Conservation (phyloP, 2,797 vertebrate genomes). For the Columba guinea region DNA sequence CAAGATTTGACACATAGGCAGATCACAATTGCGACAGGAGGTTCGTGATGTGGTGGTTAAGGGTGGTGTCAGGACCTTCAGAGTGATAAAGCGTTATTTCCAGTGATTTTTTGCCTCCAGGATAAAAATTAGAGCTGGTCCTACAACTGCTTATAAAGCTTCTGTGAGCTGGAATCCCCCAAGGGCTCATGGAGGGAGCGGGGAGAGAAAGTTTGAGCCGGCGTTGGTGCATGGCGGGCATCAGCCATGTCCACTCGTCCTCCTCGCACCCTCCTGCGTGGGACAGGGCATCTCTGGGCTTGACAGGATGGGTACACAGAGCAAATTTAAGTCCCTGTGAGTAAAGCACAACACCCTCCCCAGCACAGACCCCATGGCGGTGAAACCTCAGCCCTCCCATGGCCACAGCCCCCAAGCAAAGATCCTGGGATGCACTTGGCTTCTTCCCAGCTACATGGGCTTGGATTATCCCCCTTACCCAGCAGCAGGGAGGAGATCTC, state of each 20-base stretch:
- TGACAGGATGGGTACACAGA: neutral
- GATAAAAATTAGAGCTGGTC: conserved; percentile 50
- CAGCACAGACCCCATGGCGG: neutral
- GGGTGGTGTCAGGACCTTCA: conserved; percentile 65
- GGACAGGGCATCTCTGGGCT: neutral
- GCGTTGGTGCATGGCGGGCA: neutral
- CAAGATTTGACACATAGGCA: conserved; percentile 56
- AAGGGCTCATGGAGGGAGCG: neutral
- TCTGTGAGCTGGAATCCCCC: conserved; percentile 13
- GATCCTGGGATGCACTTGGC: neutral
- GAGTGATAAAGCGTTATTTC: conserved; percentile 53
- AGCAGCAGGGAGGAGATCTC: neutral
- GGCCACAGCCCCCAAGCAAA: neutral
- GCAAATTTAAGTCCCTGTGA: rapidly evolving
- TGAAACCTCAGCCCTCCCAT: neutral
- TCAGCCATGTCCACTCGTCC: rapidly evolving
- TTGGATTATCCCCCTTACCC: neutral
- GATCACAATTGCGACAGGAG: conserved; percentile 63
- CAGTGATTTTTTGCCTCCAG: conserved; percentile 54
- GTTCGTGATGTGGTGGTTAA: conserved; percentile 56
- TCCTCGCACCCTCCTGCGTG: neutral
- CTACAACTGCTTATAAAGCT: neutral
- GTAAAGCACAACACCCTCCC: neutral
- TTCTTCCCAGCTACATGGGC: rapidly evolving
- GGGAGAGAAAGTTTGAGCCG: neutral